Percentiles rank a stretch among this genome's conserved stretches.
phyloP scores from a whole-genome alignment of 2,797 vertebrate species.

The Acanthornis magna region DNA sequence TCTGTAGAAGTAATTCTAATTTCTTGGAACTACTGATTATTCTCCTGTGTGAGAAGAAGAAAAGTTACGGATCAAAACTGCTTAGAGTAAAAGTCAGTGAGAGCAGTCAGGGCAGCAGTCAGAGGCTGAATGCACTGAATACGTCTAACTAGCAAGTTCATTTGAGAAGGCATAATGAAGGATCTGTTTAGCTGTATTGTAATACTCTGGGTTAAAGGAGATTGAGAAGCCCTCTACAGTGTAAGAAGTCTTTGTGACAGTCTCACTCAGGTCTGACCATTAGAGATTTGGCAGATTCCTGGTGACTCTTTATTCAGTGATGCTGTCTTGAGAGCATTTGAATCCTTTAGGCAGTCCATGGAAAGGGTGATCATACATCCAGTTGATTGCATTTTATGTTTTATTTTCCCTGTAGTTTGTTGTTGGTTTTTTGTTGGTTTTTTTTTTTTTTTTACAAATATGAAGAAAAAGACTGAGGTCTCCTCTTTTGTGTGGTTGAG shows the following conservation, averaged over 20 bases:
- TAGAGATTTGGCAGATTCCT: background rate
- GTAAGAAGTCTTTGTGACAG: background rate
- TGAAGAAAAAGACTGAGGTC: background rate
- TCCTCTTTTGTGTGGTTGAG: background rate
- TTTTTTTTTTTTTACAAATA: background rate
- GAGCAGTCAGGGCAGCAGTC: background rate
- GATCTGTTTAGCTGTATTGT: background rate
- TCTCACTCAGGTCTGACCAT: background rate
- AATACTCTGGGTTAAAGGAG: background rate
- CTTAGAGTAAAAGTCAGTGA: background rate
- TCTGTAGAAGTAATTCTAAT: background rate
- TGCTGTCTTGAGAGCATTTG: fast-evolving
- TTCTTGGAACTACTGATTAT: background rate
- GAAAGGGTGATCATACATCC: background rate
- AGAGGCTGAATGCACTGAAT: background rate
- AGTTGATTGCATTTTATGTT: background rate
- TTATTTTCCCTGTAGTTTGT: background rate
- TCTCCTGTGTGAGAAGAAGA: background rate
- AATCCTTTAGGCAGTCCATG: background rate
- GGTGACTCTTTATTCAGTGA: background rate
- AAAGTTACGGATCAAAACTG: background rate
- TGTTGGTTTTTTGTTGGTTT: background rate
- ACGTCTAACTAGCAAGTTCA: background rate
- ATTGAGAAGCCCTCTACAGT: background rate
- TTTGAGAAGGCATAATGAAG: background rate